Evolutionary conservation across 1,140 invertebrate species (phyloP).

Genomic region (Zophobas atratus): DNA sequence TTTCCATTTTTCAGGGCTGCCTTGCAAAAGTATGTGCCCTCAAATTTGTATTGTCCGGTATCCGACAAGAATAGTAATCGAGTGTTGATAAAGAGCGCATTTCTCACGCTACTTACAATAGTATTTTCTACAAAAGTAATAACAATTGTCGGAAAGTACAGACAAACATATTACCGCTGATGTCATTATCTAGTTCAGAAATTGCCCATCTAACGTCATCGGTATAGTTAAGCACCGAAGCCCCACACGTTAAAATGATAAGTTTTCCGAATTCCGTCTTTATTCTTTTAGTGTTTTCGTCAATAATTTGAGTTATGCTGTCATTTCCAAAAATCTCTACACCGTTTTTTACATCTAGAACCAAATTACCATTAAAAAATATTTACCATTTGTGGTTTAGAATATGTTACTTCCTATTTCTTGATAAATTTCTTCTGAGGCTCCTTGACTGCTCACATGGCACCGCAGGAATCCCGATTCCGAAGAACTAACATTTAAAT

Average conservation of each 20-base stretch:
- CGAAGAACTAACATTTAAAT: no score
- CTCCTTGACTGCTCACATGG: no score
- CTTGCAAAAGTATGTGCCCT: not conserved
- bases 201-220: conserved; percentile 2
- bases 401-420: no score
- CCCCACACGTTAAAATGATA: conserved; percentile 12
- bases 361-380: not conserved
- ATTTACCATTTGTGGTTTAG: not conserved
- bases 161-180: not conserved
- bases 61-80: no score
- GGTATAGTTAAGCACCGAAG: not conserved
- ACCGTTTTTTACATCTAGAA: conserved; percentile 30
- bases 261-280: not conserved
- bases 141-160: no score
- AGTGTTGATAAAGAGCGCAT: no score
- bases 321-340: not conserved
- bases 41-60: no score
- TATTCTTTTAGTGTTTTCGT: no score
- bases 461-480: no score
- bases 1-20: not conserved
- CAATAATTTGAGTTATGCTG: not conserved
- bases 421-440: no score
- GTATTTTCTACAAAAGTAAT: no score
- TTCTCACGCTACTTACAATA: no score
- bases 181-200: not conserved